These are phyloP conservation scores for Zhengitettix transpicula DNA, from an alignment of 2,888 invertebrate species.

Conservation along the genomic window DNA sequence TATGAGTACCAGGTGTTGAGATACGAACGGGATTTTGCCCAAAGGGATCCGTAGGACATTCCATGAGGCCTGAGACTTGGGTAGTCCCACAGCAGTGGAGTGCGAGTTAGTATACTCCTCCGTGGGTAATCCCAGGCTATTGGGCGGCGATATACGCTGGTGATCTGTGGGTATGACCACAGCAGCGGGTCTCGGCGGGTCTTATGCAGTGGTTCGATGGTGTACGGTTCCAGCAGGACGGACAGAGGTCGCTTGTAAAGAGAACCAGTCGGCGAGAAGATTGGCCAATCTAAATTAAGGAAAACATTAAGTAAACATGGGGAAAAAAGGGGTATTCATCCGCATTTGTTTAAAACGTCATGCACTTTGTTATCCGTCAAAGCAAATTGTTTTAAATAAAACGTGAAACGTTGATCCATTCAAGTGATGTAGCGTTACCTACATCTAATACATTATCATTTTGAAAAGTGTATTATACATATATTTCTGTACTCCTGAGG, in stretches of 20 bases:
- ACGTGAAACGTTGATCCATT: no score
- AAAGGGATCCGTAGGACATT: neutral
- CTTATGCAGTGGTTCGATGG: neutral
- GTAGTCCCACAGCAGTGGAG: neutral
- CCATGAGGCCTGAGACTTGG: neutral
- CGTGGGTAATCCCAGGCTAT: neutral
- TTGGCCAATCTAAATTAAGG: neutral
- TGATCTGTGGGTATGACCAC: neutral
- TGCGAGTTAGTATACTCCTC: neutral
- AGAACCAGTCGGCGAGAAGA: neutral
- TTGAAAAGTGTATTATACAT: no score
- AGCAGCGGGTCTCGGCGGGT: neutral
- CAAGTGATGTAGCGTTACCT: no score
- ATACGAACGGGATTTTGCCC: neutral
- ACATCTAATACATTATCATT: no score
- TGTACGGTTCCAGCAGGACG: neutral
- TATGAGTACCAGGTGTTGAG: neutral
- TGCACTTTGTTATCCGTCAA: no score
- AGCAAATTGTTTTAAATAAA: no score
- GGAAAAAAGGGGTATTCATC: no score
- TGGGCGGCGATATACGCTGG: neutral
- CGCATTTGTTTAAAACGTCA: no score
- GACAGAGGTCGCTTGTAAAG: neutral
- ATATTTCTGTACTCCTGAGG: no score
- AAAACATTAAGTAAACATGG: neutral